Percentiles rank a stretch among this genome's conserved stretches.
phyloP scores from a whole-genome alignment of 2,888 invertebrate genomes.

The Homarus gammarus region DNA sequence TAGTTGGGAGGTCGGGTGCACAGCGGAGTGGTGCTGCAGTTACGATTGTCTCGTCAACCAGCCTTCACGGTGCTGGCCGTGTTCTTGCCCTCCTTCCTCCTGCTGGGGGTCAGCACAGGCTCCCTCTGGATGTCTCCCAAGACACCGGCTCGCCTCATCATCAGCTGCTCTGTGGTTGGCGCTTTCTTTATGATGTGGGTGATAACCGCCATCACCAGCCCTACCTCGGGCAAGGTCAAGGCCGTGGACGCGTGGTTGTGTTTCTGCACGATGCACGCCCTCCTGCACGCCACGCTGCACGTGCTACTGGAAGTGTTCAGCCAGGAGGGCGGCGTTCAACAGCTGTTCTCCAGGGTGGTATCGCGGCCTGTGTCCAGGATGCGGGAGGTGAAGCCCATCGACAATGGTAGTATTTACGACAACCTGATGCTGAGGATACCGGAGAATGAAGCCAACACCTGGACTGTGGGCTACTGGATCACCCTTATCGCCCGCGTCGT shows the following conservation, averaged over 20 bases:
- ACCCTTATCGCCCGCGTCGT: conserved; percentile 69
- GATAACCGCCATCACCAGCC: conserved; percentile 51
- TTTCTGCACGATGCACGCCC: conserved; percentile 64
- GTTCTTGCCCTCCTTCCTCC: conserved; percentile 68
- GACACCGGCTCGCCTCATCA: conserved; percentile 50
- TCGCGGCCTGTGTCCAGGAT: conserved; percentile 58
- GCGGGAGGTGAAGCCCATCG: conserved; percentile 74
- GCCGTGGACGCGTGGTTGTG: conserved; percentile 74
- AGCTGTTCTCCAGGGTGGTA: conserved; percentile 41
- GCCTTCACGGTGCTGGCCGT: conserved; percentile 53
- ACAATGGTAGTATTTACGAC: conserved; percentile 63
- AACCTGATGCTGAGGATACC: conserved; percentile 47
- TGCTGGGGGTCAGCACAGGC: conserved; percentile 58
- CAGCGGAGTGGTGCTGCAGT: conserved; percentile 61
- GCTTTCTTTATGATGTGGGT: conserved; percentile 67
- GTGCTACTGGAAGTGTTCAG: conserved; percentile 55
- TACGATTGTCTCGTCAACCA: conserved; percentile 53
- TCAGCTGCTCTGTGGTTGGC: conserved; percentile 43
- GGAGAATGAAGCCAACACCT: conserved; percentile 47
- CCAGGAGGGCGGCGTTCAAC: conserved; percentile 6
- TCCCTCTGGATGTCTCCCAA: conserved; percentile 66
- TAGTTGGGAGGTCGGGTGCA: conserved; percentile 47
- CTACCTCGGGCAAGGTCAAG: conserved; percentile 46
- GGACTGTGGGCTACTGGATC: conserved; percentile 73
- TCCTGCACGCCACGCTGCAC: conserved; percentile 67